phyloP scores from a whole-genome alignment of 2,888 invertebrate species.

The Machimus atricapillus region DNA sequence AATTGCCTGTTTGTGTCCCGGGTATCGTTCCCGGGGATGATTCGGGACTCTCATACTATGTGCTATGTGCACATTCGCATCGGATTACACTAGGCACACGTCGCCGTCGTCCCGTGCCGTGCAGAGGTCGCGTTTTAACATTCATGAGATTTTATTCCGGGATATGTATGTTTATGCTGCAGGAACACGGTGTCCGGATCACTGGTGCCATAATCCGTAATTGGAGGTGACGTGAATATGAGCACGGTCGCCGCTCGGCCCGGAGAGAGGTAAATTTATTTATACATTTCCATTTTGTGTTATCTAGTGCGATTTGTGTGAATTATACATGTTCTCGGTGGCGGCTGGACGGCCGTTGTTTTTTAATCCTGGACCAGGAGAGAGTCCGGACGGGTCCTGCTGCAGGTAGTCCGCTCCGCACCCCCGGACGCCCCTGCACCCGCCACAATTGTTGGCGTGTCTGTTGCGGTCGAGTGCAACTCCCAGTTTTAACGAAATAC shows the following conservation, averaged over 20 bases:
- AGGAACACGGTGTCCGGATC: slow-evolving; percentile 27
- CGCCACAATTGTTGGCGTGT: neutral
- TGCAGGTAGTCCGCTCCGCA: neutral
- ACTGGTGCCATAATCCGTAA: slow-evolving; percentile 37
- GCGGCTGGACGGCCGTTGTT: neutral
- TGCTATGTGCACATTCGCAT: neutral
- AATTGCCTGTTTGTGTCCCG: neutral
- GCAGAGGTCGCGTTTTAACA: slow-evolving; percentile 24
- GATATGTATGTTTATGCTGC: slow-evolving; percentile 22
- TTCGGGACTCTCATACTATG: neutral
- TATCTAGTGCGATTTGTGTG: slow-evolving; percentile 18
- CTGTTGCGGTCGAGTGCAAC: neutral
- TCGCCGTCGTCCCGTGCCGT: neutral
- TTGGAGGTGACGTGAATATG: slow-evolving; percentile 38
- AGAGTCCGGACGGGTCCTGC: neutral
- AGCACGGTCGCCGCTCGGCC: neutral
- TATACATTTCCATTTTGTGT: slow-evolving; percentile 24
- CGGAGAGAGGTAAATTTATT: slow-evolving; percentile 25
- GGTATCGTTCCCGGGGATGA: neutral
- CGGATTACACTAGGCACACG: neutral
- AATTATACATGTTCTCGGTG: slow-evolving; percentile 14
- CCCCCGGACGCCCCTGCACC: neutral
- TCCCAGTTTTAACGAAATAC: neutral
- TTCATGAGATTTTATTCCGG: slow-evolving; percentile 41
- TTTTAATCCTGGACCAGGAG: neutral